A percentile compares a stretch with the other conserved stretches of the same genome.
Evolutionary conservation across 2,888 invertebrate genomes (phyloP).

Genomic region (Osmoderma eremita): DNA sequence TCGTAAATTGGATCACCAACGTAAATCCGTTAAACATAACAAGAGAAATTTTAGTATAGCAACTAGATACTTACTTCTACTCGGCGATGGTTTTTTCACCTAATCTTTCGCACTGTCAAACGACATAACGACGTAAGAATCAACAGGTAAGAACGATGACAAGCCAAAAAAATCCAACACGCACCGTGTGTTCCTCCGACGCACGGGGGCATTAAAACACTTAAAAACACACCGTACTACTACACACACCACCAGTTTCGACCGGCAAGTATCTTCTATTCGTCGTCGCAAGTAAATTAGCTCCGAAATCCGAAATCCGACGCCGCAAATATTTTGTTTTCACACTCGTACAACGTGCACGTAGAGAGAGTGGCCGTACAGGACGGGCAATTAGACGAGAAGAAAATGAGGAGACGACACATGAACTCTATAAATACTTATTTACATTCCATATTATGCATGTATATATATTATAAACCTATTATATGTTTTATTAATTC

Average conservation of each 20-base stretch:
- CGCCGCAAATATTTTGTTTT: slow-evolving; percentile 33
- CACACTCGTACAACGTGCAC: slow-evolving; percentile 22
- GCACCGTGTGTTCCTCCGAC: slow-evolving; percentile 7
- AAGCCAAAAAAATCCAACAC: slow-evolving; percentile 21
- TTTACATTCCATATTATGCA: slow-evolving; percentile 27
- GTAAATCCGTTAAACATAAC: not conserved
- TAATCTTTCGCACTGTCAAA: slow-evolving; percentile 6
- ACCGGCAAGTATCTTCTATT: slow-evolving; percentile 24
- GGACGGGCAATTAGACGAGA: slow-evolving; percentile 29
- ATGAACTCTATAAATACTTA: slow-evolving; percentile 36
- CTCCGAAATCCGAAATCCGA: slow-evolving; percentile 28
- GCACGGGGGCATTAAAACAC: slow-evolving; percentile 17
- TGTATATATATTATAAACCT: not conserved
- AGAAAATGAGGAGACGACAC: slow-evolving; percentile 30
- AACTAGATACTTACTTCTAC: not conserved
- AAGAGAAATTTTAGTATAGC: not conserved
- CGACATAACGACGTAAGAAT: slow-evolving; percentile 28
- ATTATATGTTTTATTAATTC: not conserved
- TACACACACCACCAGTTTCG: slow-evolving; percentile 6
- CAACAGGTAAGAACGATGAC: slow-evolving; percentile 32
- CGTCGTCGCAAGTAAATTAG: slow-evolving; percentile 26
- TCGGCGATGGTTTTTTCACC: slow-evolving; percentile 1
- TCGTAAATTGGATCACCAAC: not conserved
- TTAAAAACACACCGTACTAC: not conserved
- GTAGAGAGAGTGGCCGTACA: slow-evolving; percentile 11